These are phyloP conservation scores for Galerucella calmariensis DNA, from an alignment of 2,888 invertebrate genomes.

Conservation along the genomic window DNA sequence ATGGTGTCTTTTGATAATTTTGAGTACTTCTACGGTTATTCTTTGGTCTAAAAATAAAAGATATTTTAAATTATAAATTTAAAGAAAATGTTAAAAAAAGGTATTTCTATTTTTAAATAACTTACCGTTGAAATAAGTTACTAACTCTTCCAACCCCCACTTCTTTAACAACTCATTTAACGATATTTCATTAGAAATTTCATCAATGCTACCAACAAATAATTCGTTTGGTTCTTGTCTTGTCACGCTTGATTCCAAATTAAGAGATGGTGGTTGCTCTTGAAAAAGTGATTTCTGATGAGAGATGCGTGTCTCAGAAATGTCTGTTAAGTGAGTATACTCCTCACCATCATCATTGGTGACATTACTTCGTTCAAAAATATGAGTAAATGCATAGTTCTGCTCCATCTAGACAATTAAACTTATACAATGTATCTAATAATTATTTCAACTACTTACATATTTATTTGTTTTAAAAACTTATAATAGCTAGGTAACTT, in stretches of 20 bases:
- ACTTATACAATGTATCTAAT: conserved; percentile 2
- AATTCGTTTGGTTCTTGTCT: too few species aligned
- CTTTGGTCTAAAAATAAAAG: conserved; percentile 18
- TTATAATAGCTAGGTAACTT: neutral
- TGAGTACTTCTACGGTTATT: conserved; percentile 19
- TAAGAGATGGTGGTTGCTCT: neutral
- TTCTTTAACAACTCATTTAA: neutral
- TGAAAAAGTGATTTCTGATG: neutral
- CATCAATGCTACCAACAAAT: too few species aligned
- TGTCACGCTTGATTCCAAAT: neutral
- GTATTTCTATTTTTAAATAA: conserved; percentile 10
- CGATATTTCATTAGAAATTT: neutral
- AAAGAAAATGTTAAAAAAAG: neutral
- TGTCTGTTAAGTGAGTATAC: conserved; percentile 2
- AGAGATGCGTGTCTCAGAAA: neutral
- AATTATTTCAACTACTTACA: neutral
- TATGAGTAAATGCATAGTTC: neutral
- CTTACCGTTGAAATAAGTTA: conserved; percentile 8
- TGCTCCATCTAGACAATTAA: conserved; percentile 10
- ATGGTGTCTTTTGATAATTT: conserved; percentile 43
- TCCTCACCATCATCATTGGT: neutral
- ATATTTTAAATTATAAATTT: neutral
- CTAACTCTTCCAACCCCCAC: neutral
- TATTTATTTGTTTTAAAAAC: neutral
- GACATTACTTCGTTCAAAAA: neutral